Conservation (phyloP, 2,888 invertebrate genomes). For the Diplolepis rosae region DNA sequence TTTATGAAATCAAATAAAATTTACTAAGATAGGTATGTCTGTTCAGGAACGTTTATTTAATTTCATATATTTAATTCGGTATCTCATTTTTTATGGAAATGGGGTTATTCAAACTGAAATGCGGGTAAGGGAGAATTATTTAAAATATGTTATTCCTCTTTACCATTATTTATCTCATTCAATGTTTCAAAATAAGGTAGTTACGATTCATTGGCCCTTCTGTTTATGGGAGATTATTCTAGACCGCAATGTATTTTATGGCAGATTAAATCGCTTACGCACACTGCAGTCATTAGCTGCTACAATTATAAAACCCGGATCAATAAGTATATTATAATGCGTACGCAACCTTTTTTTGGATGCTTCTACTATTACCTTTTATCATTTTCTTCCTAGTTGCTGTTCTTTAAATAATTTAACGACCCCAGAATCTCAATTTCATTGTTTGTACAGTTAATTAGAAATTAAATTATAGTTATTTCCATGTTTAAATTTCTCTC, state of each 20-base stretch:
- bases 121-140: too few relatives aligned
- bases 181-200: neutral
- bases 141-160: neutral
- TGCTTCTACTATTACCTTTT: neutral
- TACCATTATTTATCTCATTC: neutral
- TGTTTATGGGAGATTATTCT: conserved; percentile 19
- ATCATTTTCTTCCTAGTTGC: neutral
- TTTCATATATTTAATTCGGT: too few relatives aligned
- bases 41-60: too few relatives aligned
- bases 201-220: neutral
- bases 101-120: too few relatives aligned
- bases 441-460: too few relatives aligned
- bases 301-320: conserved; percentile 24
- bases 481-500: neutral
- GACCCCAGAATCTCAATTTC: too few relatives aligned
- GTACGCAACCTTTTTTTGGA: conserved; percentile 19
- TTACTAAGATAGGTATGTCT: neutral
- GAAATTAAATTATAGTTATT: too few relatives aligned
- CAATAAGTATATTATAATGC: conserved; percentile 25
- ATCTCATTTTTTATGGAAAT: too few relatives aligned
- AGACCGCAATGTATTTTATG: conserved; percentile 19
- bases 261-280: conserved; percentile 27
- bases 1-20: too few relatives aligned
- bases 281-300: conserved; percentile 11
- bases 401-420: neutral